Conservation (phyloP, 2,888 invertebrate genomes). For the Trichopria drosophilae region DNA sequence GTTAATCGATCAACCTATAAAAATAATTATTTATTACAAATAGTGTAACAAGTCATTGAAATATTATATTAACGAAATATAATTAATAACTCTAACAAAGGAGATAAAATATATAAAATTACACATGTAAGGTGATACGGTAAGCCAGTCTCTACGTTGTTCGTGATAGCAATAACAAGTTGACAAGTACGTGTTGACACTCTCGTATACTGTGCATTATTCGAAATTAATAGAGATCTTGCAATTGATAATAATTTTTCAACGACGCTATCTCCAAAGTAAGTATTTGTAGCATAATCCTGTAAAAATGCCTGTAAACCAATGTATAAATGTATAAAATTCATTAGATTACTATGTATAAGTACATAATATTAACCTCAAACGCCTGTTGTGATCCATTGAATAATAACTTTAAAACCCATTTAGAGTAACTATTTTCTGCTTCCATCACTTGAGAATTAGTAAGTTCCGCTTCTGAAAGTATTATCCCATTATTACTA, state of each 20-base stretch:
- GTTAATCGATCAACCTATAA: constrained; percentile 54
- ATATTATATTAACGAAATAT: neutral
- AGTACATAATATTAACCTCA: constrained; percentile 42
- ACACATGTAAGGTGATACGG: constrained; percentile 55
- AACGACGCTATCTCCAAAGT: constrained; percentile 52
- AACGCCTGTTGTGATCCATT: constrained; percentile 56
- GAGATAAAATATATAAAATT: constrained; percentile 29
- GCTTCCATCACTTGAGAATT: constrained; percentile 50
- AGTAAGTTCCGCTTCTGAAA: constrained; percentile 51
- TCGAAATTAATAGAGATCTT: constrained; percentile 55
- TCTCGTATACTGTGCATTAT: constrained; percentile 55
- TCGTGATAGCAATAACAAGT: constrained; percentile 55
- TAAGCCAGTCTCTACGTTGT: constrained; percentile 52
- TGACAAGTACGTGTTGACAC: constrained; percentile 55
- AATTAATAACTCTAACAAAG: no score
- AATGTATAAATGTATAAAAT: constrained; percentile 4
- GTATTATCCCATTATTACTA: no score
- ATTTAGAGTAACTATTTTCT: constrained; percentile 53
- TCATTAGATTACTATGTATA: constrained; percentile 6
- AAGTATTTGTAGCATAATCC: constrained; percentile 52
- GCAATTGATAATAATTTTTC: constrained; percentile 55
- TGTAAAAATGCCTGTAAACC: constrained; percentile 50
- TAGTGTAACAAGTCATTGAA: neutral
- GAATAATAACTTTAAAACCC: constrained; percentile 54
- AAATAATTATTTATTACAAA: constrained; percentile 2